Conservation (phyloP, 1,140 invertebrate genomes). For the Orussus abietinus region DNA sequence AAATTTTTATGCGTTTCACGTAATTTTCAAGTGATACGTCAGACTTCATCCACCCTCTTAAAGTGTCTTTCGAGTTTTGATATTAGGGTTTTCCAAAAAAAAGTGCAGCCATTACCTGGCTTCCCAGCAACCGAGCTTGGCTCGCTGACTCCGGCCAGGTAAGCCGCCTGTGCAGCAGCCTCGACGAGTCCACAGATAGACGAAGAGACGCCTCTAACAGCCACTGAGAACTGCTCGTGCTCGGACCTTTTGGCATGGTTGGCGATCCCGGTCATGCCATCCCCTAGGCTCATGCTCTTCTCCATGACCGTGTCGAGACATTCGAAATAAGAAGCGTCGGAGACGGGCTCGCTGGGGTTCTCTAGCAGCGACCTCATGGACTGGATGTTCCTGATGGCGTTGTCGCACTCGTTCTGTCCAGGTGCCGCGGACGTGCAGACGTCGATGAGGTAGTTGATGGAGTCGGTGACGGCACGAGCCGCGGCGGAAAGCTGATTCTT, state of each 20-base stretch:
- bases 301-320: slow-evolving; percentile 91
- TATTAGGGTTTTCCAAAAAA: no score
- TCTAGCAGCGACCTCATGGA: slow-evolving; percentile 78
- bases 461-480: slow-evolving; percentile 85
- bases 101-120: no score
- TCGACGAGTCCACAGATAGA: slow-evolving; percentile 93
- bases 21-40: no score
- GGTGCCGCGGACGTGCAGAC: slow-evolving; percentile 69
- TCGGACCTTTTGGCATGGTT: slow-evolving; percentile 86
- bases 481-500: slow-evolving; percentile 85
- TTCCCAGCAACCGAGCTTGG: slow-evolving; percentile 85
- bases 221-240: slow-evolving; percentile 81
- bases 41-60: no score
- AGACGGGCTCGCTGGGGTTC: slow-evolving; percentile 84
- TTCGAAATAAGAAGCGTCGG: slow-evolving; percentile 87
- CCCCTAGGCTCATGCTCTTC: slow-evolving; percentile 84
- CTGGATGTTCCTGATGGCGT: slow-evolving; percentile 90
- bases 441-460: slow-evolving; percentile 83
- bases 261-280: slow-evolving; percentile 92
- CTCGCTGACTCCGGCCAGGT: slow-evolving; percentile 90
- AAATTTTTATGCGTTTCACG: no score
- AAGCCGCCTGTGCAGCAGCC: slow-evolving; percentile 89
- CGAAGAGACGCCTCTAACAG: slow-evolving; percentile 77
- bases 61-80: no score
- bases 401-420: slow-evolving; percentile 95